Evolutionary conservation across 2,113 vertebrate species (phyloP).

Genomic region (Apeltes quadracus): DNA sequence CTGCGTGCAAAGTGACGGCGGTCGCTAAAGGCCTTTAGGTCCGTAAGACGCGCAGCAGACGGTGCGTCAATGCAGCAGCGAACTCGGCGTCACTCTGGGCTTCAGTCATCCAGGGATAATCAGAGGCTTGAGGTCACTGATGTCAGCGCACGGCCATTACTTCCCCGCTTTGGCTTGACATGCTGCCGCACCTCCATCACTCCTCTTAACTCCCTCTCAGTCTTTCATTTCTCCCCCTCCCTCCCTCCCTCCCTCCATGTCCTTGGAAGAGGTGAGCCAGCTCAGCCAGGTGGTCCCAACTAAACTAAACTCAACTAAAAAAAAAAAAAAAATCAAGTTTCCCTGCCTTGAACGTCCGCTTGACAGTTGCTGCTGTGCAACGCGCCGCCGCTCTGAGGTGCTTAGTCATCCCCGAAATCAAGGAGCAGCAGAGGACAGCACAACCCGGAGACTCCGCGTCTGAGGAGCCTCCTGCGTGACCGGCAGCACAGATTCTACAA

Average conservation of each 20-base stretch:
- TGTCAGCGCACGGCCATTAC: conserved; percentile 3
- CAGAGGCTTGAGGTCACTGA: conserved; percentile 42
- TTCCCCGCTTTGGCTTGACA: neutral
- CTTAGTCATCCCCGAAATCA: conserved; percentile 57
- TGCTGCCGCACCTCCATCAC: conserved; percentile 1
- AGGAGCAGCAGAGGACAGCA: neutral
- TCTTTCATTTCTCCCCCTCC: conserved; percentile 5
- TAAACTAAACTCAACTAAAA: neutral
- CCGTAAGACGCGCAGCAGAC: conserved; percentile 24
- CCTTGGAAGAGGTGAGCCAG: conserved; percentile 42
- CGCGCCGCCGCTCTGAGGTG: conserved; percentile 40
- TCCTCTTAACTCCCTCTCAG: conserved; percentile 15
- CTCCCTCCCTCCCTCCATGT: neutral
- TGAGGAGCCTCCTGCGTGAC: conserved; percentile 13
- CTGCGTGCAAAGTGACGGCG: neutral
- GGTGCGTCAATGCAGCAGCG: conserved; percentile 18
- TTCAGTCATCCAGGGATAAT: conserved; percentile 42
- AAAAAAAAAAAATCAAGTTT: no score
- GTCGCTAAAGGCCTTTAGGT: conserved; percentile 8
- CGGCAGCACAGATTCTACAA: neutral
- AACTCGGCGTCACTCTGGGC: conserved; percentile 35
- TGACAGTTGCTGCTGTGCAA: neutral
- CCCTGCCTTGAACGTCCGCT: conserved; percentile 17
- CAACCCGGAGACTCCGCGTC: no score
- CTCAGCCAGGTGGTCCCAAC: no score